Conservation (phyloP, 2,888 invertebrate genomes). For the Troilus luridus region DNA sequence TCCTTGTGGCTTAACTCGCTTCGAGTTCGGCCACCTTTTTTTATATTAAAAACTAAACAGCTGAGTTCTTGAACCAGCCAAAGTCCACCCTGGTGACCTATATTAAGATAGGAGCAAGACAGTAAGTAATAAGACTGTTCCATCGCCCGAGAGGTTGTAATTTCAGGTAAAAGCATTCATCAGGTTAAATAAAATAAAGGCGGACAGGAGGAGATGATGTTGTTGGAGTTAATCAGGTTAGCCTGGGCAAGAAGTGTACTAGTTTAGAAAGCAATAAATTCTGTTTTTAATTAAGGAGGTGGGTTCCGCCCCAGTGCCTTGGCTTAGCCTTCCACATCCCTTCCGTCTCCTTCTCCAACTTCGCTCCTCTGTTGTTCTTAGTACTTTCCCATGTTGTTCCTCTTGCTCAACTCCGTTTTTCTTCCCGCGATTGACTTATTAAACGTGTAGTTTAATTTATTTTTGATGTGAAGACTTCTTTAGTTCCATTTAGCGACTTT, state of each 20-base stretch:
- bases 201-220: conserved; percentile 15
- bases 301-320: not conserved
- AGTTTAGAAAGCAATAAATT: conserved; percentile 47
- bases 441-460: not conserved
- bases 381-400: not conserved
- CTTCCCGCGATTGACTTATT: not conserved
- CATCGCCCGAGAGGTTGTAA: not conserved
- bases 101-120: not conserved
- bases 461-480: not conserved
- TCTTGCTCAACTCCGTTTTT: not conserved
- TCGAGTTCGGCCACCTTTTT: too few species aligned
- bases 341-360: not conserved
- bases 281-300: conserved; percentile 45
- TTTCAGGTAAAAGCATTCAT: conserved; percentile 30
- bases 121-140: not conserved
- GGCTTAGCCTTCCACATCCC: conserved; percentile 3
- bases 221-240: conserved; percentile 27
- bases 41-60: not conserved
- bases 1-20: too few species aligned
- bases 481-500: too few species aligned
- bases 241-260: conserved; percentile 8
- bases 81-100: not conserved
- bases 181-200: not conserved
- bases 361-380: conserved; percentile 6
- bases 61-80: not conserved